Percentiles rank a stretch among this genome's conserved stretches.
These are phyloP conservation scores for Linepithema humile DNA, from an alignment of 1,140 invertebrate species.

Conservation along the genomic window DNA sequence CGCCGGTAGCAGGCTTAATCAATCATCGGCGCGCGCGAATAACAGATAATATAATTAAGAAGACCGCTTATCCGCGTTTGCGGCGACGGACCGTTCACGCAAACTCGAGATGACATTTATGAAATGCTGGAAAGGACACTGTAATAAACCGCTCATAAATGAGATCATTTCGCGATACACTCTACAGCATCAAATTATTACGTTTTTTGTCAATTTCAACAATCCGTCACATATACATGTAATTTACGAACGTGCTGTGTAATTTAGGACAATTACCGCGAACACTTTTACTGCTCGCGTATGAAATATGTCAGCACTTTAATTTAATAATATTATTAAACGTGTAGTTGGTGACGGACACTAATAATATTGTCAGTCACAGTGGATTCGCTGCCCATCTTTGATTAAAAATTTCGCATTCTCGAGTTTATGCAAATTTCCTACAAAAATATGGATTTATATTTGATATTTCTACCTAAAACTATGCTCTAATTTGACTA, in stretches of 20 bases:
- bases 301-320: neutral
- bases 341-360: neutral
- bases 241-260: conserved; percentile 15
- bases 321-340: neutral
- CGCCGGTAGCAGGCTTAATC: conserved; percentile 27
- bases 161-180: neutral
- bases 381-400: neutral
- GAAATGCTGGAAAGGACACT: neutral
- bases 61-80: neutral
- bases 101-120: neutral
- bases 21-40: conserved; percentile 1
- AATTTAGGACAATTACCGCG: conserved; percentile 1
- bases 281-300: neutral
- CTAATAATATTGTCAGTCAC: neutral
- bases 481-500: neutral
- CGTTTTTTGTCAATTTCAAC: neutral
- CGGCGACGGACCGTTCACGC: conserved; percentile 23
- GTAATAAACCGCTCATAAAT: conserved; percentile 13
- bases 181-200: neutral
- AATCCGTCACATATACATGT: neutral
- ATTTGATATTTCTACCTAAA: neutral
- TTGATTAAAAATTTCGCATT: neutral
- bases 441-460: neutral
- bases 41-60: conserved; percentile 33
- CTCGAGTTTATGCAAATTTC: conserved; percentile 3